Evolutionary conservation across 2,888 invertebrate genomes (phyloP).

Genomic region (Pseudococcus longispinus): DNA sequence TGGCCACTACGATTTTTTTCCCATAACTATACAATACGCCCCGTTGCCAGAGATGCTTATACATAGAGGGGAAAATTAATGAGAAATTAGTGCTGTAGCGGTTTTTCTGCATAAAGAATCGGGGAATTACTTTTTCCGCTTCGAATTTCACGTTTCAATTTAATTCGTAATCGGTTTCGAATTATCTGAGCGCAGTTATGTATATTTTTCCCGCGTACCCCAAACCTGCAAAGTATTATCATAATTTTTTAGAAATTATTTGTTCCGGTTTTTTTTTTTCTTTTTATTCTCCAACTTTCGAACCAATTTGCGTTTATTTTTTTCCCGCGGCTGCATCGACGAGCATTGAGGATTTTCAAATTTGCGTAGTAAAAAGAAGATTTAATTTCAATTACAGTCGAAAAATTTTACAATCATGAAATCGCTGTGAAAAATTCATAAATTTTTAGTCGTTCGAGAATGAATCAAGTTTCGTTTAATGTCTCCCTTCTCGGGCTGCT

Average conservation of each 20-base stretch:
- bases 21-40: neutral
- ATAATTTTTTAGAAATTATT: conserved; percentile 19
- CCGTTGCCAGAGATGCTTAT: neutral
- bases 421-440: neutral
- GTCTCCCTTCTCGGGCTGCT: neutral
- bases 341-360: conserved; percentile 1
- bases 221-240: neutral
- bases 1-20: neutral
- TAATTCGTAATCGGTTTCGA: conserved; percentile 34
- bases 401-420: neutral
- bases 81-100: neutral
- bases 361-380: neutral
- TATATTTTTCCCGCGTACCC: neutral
- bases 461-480: neutral
- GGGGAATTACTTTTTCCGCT: conserved; percentile 20
- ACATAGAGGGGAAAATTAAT: neutral
- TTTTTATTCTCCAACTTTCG: neutral
- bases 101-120: neutral
- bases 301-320: conserved; percentile 1
- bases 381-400: neutral
- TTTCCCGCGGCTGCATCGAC: neutral
- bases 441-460: neutral
- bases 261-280: neutral
- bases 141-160: conserved; percentile 8
- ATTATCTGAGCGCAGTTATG: conserved; percentile 1